Evolutionary conservation across 92 coral and sea anemone species (phyloP).

Genomic region (Palythoa caribaeorum): DNA sequence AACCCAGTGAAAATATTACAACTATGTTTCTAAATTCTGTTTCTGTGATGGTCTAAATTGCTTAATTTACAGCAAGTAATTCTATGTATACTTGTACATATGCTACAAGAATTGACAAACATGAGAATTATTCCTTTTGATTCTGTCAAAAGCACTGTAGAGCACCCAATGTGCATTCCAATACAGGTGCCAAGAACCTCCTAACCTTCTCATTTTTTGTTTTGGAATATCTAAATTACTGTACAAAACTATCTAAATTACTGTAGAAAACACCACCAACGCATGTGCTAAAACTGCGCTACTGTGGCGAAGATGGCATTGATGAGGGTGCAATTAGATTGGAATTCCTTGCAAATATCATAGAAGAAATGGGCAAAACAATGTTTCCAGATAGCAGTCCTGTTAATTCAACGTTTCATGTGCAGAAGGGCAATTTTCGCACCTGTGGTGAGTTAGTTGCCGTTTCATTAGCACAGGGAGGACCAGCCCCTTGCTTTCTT

Average conservation of each 20-base stretch:
- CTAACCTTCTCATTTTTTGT: neutral
- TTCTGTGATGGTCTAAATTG: constrained; percentile 3
- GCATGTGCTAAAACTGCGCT: constrained; percentile 37
- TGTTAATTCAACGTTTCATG: constrained; percentile 52
- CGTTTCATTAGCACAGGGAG: constrained; percentile 56
- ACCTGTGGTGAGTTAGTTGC: constrained; percentile 61
- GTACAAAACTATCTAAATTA: neutral
- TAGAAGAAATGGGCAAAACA: constrained; percentile 48
- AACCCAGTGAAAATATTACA: neutral
- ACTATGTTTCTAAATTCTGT: constrained; percentile 3
- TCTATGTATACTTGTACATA: neutral
- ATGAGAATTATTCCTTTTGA: constrained; percentile 1
- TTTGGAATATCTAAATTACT: neutral
- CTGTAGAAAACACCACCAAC: constrained; percentile 42
- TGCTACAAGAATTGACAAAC: constrained; percentile 5
- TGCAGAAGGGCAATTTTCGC: constrained; percentile 57
- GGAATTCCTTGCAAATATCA: constrained; percentile 50
- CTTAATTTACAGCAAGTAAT: constrained; percentile 9
- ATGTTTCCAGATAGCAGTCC: constrained; percentile 57
- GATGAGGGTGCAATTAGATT: constrained; percentile 56
- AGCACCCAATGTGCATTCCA: neutral
- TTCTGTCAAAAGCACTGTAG: neutral
- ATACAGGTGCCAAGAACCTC: neutral
- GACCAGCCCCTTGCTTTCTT: constrained; percentile 57
- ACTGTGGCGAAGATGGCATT: constrained; percentile 51